Conservation (phyloP, 2,797 vertebrate species). For the Acanthiza pusilla region DNA sequence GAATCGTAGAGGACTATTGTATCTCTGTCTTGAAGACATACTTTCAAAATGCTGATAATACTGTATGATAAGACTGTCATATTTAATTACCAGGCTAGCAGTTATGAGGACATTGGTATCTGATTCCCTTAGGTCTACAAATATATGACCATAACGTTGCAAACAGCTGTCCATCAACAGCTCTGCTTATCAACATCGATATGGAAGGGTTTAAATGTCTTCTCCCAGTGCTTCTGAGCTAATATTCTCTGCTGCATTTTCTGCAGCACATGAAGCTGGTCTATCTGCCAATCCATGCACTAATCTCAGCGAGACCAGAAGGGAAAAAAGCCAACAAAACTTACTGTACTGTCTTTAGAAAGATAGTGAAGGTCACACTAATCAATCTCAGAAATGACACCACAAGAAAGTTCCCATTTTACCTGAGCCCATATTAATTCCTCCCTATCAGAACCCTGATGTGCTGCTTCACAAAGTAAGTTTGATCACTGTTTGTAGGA, state of each 20-base stretch:
- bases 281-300: neutral
- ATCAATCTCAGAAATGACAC: conserved; percentile 28
- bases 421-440: neutral
- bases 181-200: conserved; percentile 14
- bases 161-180: conserved; percentile 43
- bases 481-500: neutral
- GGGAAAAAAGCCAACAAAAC: neutral
- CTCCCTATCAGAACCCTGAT: neutral
- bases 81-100: conserved; percentile 42
- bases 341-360: neutral
- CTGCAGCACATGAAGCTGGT: neutral
- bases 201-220: conserved; percentile 14
- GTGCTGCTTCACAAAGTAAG: neutral
- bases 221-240: neutral
- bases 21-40: neutral
- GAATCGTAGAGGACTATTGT: neutral
- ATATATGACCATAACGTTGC: conserved; percentile 11
- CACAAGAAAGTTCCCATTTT: neutral
- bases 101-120: conserved; percentile 33
- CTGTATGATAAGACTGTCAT: conserved; percentile 46
- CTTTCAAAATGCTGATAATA: conserved; percentile 47
- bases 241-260: neutral
- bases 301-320: neutral
- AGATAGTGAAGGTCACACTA: conserved; percentile 23
- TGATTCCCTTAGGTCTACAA: conserved; percentile 49